Evolutionary conservation across 1,140 invertebrate genomes (phyloP).

Genomic region (Schlechtendalia chinensis): DNA sequence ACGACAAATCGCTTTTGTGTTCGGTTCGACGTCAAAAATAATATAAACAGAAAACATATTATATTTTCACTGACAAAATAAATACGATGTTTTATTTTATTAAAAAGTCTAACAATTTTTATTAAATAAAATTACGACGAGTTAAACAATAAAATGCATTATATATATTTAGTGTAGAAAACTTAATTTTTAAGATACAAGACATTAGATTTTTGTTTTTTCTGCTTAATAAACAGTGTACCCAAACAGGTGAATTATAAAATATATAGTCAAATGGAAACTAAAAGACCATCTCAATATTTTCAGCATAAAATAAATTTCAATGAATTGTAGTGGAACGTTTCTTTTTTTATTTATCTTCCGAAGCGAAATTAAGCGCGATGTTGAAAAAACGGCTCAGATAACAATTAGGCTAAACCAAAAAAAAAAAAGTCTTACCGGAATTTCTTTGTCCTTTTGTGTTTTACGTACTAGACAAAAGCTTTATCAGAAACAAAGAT

Average conservation of each 20-base stretch:
- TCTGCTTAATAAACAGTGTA: neutral
- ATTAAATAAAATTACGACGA: neutral
- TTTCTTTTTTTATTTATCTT: conserved; percentile 20
- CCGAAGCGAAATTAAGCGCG: conserved; percentile 7
- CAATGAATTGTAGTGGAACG: neutral
- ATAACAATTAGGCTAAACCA: conserved; percentile 35
- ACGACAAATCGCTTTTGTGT: no score
- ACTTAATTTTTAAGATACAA: neutral
- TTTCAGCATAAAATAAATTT: conserved; percentile 9
- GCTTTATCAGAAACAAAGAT: conserved; percentile 43
- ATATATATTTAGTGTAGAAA: no score
- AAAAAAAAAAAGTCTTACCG: conserved; percentile 24
- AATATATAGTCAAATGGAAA: neutral
- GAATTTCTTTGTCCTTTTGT: conserved; percentile 42
- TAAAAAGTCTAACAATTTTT: neutral
- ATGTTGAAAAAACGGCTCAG: conserved; percentile 17
- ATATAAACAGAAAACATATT: no score
- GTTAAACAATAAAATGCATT: neutral
- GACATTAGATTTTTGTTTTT: neutral
- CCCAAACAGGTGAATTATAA: neutral
- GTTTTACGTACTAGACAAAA: conserved; percentile 29
- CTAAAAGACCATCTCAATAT: neutral
- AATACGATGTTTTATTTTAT: no score
- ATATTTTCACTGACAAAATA: no score
- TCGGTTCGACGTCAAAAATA: no score